Evolutionary conservation across 2,888 invertebrate genomes (phyloP), one percentile per base, ranked within the genome.

Genomic region (Phrixothrix hirtus): DNA sequence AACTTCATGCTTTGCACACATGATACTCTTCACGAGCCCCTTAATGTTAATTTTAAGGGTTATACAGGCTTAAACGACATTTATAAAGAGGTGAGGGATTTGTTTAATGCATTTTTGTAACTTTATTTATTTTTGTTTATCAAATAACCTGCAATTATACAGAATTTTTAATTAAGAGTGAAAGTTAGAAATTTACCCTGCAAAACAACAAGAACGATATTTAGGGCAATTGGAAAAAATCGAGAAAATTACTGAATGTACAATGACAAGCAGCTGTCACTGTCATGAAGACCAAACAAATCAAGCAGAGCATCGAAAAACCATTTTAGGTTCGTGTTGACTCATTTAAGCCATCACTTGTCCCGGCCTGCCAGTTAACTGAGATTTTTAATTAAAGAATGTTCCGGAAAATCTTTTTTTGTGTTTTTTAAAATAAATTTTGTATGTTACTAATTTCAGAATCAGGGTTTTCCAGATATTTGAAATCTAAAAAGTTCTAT

Each of bases 271-370:
- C 48, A 41, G 45, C 43, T 57, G 67, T 65, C 67, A 59, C 60
- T 66, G 65, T 66, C 68, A 68, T 57, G 65, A 58, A 62, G 64
- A 57, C 63, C 66, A 66, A 68, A 67, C 69, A 69, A 66, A 71
- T 70, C 70, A 67, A 62, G 61, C 46, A 60, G 66, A 72, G 71
- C 72, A 72, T 70, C 67, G 72, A 72, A 74, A 73, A 72, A 73
- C 68, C 72, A 71, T 72, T 74, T 73, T 66, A 63, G 61, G 62
- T 60, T 61, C 65, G 55, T 68, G 71, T 69, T 65, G 65, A 64
- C 67, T 69, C 70, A 72, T 73, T 72, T 72, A 66, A 68, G 59
- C 64, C 68, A 69, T 69, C 69, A 71, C 59, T 61, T 64, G 63
- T 58, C 53, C 57, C 45, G 31, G 38, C 11, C 43, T 43, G 27